Evolutionary conservation across 2,888 invertebrate species (phyloP).

Genomic region (Hylaea fasciaria): DNA sequence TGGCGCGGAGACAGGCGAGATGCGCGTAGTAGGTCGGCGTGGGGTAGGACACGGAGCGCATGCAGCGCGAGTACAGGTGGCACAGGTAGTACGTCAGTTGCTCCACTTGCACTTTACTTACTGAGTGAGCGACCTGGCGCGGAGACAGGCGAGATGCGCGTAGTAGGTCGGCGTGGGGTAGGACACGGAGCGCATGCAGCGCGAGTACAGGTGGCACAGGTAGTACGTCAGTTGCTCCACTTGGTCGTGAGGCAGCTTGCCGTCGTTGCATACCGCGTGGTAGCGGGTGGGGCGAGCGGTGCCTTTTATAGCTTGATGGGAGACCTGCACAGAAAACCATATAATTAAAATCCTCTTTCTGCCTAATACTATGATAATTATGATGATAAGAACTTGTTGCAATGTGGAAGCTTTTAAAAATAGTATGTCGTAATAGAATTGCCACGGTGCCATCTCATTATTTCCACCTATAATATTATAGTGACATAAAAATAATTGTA

Average conservation of each 20-base stretch:
- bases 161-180: slow-evolving; percentile 95
- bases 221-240: slow-evolving; percentile 92
- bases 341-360: neutral
- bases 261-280: slow-evolving; percentile 93
- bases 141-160: slow-evolving; percentile 93
- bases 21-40: slow-evolving; percentile 87
- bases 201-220: slow-evolving; percentile 93
- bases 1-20: too few relatives aligned
- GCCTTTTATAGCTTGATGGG: slow-evolving; percentile 90
- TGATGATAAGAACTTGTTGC: too few relatives aligned
- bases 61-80: too few relatives aligned
- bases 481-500: too few relatives aligned
- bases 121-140: slow-evolving; percentile 85
- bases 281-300: slow-evolving; percentile 95
- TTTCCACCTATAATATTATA: too few relatives aligned
- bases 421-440: too few relatives aligned
- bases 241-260: slow-evolving; percentile 88
- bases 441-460: too few relatives aligned
- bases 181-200: slow-evolving; percentile 93
- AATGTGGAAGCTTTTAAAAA: too few relatives aligned
- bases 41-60: slow-evolving; percentile 89
- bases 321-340: slow-evolving; percentile 62
- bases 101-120: slow-evolving; percentile 86
- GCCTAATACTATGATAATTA: too few relatives aligned
- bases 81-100: slow-evolving; percentile 88